Base-by-base conservation (phyloP, 2,113 vertebrate species). In the Centropus bengalensis region DNA sequence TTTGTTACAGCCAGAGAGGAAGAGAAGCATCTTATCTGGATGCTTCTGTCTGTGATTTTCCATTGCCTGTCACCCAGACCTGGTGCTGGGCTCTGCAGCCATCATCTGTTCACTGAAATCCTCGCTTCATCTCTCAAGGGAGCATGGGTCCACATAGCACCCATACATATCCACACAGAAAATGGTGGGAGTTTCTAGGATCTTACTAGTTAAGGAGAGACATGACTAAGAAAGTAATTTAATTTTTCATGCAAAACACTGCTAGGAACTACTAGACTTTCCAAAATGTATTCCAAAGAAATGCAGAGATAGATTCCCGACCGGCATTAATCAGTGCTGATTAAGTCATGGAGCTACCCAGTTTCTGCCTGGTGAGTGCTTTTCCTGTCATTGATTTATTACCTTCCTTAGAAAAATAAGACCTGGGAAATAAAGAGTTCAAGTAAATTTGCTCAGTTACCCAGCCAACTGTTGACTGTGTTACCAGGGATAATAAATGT, bases 361-460 rank as follows among this genome's bases (percentile, higher is more conserved):
- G 96, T 97, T 97, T 96, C 95, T 95, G 93, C 93, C 93, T 96
- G 96, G 91, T 97, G 96, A 96, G 96, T 95, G 95, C 96, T 97
- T 96, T 94, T 95, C 96, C 95, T 96, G 95, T 94, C 96, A 94
- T 94, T 95, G 95, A 96, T 97, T 96, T 96, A 97, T 97, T 95
- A 79, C 93, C 91, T 97, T 95, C 93, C 94, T 96, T 95, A 95
- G 87, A 93, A 96, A 96, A 96, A 96, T 96, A 97, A 95, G 96
- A 97, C 91, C 95, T 92, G 95, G 87, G 89, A 96, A 97, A 95
- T 94, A 94, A 94, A 80, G 93, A 97, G 94, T 96, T 96, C 95
- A 97, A 95, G 87, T 91, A 96, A 95, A 97, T 95, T 95, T 96
- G 91, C 85, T 96, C 88, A 89, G 94, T 95, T 95, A 91, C 91